Percentiles rank a stretch among this genome's conserved stretches.
Evolutionary conservation across 2,797 vertebrate species (phyloP).

Genomic region (Sebastes nivosus): DNA sequence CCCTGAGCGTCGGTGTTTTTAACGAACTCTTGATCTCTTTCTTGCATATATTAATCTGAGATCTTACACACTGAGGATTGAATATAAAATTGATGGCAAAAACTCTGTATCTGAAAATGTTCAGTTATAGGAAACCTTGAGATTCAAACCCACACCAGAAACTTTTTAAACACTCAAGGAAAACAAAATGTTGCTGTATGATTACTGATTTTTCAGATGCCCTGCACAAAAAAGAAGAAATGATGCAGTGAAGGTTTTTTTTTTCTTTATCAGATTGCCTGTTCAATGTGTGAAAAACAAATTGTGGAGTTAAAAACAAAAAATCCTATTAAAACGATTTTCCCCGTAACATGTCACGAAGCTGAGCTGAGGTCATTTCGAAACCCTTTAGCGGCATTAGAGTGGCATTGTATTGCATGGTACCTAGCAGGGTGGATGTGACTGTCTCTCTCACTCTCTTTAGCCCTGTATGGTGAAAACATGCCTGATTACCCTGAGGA

Average conservation of each 20-base stretch:
- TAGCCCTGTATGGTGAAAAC: conserved; percentile 76
- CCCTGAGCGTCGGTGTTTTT: conserved; percentile 44
- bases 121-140: background rate
- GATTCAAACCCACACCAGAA: background rate
- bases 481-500: conserved; percentile 84
- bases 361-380: conserved; percentile 46
- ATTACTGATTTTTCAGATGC: conserved; percentile 1
- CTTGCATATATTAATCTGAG: conserved; percentile 44
- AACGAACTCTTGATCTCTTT: conserved; percentile 52
- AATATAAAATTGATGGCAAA: conserved; percentile 22
- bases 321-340: conserved; percentile 68
- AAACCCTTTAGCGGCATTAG: conserved; percentile 21
- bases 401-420: conserved; percentile 31
- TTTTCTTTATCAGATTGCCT: conserved; percentile 62
- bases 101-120: conserved; percentile 6
- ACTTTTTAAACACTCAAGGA: conserved; percentile 3
- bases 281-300: conserved; percentile 65
- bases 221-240: conserved; percentile 48
- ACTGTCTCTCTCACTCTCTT: conserved; percentile 46
- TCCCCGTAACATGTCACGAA: conserved; percentile 46
- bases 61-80: conserved; percentile 34
- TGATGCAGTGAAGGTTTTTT: conserved; percentile 55
- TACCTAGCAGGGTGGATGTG: conserved; percentile 44
- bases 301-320: conserved; percentile 40
- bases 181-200: conserved; percentile 13